phyloP scores from a whole-genome alignment of 2,888 invertebrate genomes.

The Siphlonurus alternatus region DNA sequence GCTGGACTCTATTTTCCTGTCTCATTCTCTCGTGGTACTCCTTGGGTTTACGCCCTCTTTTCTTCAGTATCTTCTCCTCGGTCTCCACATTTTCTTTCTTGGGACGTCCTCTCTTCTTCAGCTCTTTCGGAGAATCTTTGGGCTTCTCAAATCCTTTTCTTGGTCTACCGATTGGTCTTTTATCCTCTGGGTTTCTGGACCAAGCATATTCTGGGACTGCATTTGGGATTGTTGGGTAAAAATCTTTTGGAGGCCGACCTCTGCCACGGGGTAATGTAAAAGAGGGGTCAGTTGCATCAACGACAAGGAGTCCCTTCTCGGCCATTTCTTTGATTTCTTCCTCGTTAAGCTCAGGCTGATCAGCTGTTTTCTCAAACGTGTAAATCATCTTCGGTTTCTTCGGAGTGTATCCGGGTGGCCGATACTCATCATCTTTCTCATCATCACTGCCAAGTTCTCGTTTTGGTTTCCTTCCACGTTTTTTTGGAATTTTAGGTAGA shows the following conservation, averaged over 20 bases:
- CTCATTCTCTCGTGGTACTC: too few relatives aligned
- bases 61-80: not conserved
- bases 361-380: not conserved
- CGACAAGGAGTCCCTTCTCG: not conserved
- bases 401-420: too few relatives aligned
- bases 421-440: not conserved
- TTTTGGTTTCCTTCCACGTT: not conserved
- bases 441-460: not conserved
- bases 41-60: not conserved
- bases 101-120: not conserved
- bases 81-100: not conserved
- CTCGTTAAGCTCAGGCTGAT: not conserved
- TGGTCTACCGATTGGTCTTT: not conserved
- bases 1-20: too few relatives aligned
- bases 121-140: not conserved
- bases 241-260: not conserved
- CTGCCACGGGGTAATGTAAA: not conserved
- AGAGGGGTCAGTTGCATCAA: not conserved
- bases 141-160: not conserved
- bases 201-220: too few relatives aligned
- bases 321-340: not conserved
- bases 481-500: not conserved
- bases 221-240: too few relatives aligned
- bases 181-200: not conserved
- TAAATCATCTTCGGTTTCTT: not conserved